phyloP scores from a whole-genome alignment of 2,113 vertebrate species.

The Bubo scandiacus region DNA sequence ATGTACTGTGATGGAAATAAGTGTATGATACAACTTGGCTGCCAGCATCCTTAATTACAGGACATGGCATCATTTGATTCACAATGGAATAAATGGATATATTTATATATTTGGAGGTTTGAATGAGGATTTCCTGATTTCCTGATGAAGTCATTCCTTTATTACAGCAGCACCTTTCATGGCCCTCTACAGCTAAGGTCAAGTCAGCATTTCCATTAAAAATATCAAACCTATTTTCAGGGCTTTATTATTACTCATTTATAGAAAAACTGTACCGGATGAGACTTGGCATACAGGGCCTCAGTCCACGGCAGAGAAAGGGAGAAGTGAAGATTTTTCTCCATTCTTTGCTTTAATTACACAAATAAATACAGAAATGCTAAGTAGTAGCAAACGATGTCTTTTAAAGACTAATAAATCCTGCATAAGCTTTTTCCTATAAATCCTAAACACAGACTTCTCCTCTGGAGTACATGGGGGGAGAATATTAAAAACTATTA shows the following conservation, averaged over 20 bases:
- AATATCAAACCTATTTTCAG: constrained; percentile 37
- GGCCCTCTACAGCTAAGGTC: constrained; percentile 50
- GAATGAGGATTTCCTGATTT: constrained; percentile 82
- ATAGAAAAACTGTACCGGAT: constrained; percentile 10
- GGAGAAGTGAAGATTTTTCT: not conserved
- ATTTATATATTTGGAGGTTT: constrained; percentile 77
- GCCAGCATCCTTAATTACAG: constrained; percentile 74
- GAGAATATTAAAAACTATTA: constrained; percentile 6
- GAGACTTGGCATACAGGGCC: not conserved
- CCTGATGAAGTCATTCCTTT: constrained; percentile 79
- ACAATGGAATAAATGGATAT: constrained; percentile 75
- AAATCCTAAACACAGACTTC: constrained; percentile 16
- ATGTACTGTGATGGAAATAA: constrained; percentile 50
- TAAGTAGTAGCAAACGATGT: not conserved
- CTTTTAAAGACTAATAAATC: constrained; percentile 46
- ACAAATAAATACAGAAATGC: constrained; percentile 15
- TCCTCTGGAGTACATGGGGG: not conserved
- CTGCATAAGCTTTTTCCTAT: not conserved
- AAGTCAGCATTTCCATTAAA: constrained; percentile 67
- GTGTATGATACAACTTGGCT: constrained; percentile 51
- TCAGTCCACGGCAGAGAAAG: not conserved
- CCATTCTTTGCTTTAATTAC: not conserved
- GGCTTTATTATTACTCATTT: constrained; percentile 46
- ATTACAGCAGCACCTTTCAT: constrained; percentile 66
- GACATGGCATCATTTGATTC: constrained; percentile 78